Evolutionary conservation across 2,888 invertebrate genomes (phyloP).

Genomic region (Spisula subtruncata): DNA sequence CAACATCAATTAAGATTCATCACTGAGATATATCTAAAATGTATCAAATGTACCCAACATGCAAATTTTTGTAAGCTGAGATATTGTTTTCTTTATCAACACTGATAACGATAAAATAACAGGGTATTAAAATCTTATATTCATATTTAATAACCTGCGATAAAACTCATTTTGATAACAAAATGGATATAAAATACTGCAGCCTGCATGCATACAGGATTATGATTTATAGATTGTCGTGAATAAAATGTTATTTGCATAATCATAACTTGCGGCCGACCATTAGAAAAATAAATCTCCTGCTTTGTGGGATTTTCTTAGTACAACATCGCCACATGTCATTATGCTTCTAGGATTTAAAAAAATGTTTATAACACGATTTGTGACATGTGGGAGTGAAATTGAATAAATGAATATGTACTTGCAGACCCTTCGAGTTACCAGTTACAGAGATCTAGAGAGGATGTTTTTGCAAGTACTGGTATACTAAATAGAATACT

Average conservation of each 20-base stretch:
- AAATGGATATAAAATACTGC: neutral
- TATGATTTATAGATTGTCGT: neutral
- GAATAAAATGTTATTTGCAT: neutral
- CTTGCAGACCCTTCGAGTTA: neutral
- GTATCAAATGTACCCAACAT: too few species aligned
- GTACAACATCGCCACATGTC: neutral
- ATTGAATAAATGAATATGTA: conserved; percentile 7
- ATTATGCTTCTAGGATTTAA: conserved; percentile 10
- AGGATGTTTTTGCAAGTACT: neutral
- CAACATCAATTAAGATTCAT: too few species aligned
- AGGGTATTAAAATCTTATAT: neutral
- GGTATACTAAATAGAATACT: too few species aligned
- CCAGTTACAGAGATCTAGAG: neutral
- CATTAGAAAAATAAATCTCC: conserved; percentile 13
- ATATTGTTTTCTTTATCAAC: neutral
- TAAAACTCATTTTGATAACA: neutral
- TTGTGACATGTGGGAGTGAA: conserved; percentile 14
- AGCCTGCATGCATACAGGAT: neutral
- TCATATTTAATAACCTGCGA: neutral
- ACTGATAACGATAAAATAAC: neutral
- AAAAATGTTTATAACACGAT: neutral
- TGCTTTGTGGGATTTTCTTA: neutral
- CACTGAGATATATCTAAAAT: too few species aligned
- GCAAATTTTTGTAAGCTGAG: too few species aligned
- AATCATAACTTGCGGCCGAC: neutral